Conservation (phyloP, 1,140 invertebrate genomes). For the Listronotus oregonensis region DNA sequence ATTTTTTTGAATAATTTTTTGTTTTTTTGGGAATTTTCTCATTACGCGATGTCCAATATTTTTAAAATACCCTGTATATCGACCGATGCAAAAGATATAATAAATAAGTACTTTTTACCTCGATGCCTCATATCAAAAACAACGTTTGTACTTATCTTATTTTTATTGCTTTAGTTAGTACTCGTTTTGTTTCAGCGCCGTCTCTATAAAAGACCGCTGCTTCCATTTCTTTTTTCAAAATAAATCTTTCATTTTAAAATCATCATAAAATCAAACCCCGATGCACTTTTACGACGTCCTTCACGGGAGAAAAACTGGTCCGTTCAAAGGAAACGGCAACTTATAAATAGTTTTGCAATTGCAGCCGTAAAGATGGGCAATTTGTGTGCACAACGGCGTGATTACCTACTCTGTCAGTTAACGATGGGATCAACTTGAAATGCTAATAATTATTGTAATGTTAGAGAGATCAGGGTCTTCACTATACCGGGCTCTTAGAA, state of each 20-base stretch:
- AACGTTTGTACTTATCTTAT: background rate
- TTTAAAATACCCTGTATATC: no score
- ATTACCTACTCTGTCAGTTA: constrained; percentile 28
- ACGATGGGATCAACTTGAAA: constrained; percentile 18
- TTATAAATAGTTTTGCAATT: constrained; percentile 30
- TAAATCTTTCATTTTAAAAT: no score
- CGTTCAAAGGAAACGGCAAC: constrained; percentile 4
- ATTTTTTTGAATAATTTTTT: no score
- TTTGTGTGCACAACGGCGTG: constrained; percentile 23
- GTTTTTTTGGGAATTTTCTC: no score
- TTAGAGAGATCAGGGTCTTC: constrained; percentile 6
- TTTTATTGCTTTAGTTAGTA: background rate
- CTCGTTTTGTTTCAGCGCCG: background rate
- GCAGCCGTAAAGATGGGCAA: constrained; percentile 17
- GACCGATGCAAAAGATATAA: no score
- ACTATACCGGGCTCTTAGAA: no score
- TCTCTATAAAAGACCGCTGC: background rate
- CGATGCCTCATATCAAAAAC: no score
- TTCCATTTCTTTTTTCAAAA: no score
- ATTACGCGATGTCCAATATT: no score
- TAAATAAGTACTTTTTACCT: no score
- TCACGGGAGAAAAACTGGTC: constrained; percentile 18
- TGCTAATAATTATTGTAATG: constrained; percentile 22
- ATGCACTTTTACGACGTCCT: constrained; percentile 13
- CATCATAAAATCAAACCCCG: constrained; percentile 1